Evolutionary conservation across 2,113 vertebrate species (phyloP).

Genomic region (Austrofundulus limnaeus): DNA sequence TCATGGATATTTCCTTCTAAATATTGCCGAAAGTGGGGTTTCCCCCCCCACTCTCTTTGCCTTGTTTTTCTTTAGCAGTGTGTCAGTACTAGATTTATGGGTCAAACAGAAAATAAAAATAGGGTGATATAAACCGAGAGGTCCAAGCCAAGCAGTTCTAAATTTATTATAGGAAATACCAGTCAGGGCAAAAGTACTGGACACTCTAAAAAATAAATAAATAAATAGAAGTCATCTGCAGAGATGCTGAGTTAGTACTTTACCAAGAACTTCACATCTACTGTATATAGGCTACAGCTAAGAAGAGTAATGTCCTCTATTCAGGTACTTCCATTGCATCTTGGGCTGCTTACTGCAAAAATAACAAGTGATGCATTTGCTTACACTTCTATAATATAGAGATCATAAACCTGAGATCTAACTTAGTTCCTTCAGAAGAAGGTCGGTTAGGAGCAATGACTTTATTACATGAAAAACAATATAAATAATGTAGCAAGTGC

Average conservation of each 20-base stretch:
- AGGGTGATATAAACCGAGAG: slow-evolving; percentile 10
- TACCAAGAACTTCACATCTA: slow-evolving; percentile 23
- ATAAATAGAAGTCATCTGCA: slow-evolving; percentile 46
- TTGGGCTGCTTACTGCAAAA: slow-evolving; percentile 20
- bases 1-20: slow-evolving; percentile 7
- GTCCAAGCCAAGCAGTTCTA: slow-evolving; percentile 11
- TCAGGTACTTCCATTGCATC: slow-evolving; percentile 41
- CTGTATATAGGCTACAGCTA: slow-evolving; percentile 42
- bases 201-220: slow-evolving; percentile 39
- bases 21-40: background rate
- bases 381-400: background rate
- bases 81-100: background rate
- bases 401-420: background rate
- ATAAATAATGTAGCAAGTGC: too few species aligned
- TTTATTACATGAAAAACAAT: too few species aligned
- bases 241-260: slow-evolving; percentile 46
- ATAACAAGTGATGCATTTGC: slow-evolving; percentile 23
- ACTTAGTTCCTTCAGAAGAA: background rate
- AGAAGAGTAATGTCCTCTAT: slow-evolving; percentile 59
- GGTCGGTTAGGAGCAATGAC: too few species aligned
- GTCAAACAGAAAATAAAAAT: slow-evolving; percentile 9
- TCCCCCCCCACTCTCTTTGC: background rate
- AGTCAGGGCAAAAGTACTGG: slow-evolving; percentile 29
- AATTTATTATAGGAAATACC: slow-evolving; percentile 40
- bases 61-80: background rate